These are phyloP conservation scores for Pteropus rufus DNA, from an alignment of 2,797 vertebrate species.

Conservation along the genomic window DNA sequence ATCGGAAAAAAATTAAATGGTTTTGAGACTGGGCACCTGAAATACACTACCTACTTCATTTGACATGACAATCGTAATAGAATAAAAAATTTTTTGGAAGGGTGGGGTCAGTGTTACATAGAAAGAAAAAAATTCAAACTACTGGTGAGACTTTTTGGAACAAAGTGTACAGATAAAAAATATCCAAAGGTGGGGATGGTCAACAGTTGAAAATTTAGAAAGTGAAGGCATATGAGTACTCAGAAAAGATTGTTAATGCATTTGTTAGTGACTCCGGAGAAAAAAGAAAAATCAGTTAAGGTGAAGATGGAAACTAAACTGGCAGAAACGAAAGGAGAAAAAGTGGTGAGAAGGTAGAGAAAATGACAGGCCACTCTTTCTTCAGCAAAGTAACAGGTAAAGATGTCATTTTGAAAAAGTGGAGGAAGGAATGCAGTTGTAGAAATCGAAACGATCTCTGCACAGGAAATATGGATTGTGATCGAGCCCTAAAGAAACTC, in stretches of 20 bases:
- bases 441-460: neutral
- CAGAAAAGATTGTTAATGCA: neutral
- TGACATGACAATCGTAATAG: neutral
- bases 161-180: neutral
- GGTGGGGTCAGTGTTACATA: neutral
- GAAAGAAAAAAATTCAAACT: neutral
- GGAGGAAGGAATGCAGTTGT: neutral
- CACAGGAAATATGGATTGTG: neutral
- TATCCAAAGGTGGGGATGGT: neutral
- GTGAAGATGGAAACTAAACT: neutral
- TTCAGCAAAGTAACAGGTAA: neutral
- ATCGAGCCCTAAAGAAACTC: neutral
- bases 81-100: neutral
- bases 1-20: neutral
- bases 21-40: neutral
- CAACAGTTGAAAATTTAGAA: neutral
- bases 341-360: neutral
- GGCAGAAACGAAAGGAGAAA: neutral
- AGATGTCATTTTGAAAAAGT: neutral
- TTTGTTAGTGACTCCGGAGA: neutral
- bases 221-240: neutral
- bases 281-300: neutral
- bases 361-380: neutral
- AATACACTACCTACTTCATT: neutral
- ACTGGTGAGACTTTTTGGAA: neutral